A percentile compares a stretch with the other conserved stretches of the same genome.
phyloP scores from a whole-genome alignment of 2,888 invertebrate genomes.

The Heliconius hortense region DNA sequence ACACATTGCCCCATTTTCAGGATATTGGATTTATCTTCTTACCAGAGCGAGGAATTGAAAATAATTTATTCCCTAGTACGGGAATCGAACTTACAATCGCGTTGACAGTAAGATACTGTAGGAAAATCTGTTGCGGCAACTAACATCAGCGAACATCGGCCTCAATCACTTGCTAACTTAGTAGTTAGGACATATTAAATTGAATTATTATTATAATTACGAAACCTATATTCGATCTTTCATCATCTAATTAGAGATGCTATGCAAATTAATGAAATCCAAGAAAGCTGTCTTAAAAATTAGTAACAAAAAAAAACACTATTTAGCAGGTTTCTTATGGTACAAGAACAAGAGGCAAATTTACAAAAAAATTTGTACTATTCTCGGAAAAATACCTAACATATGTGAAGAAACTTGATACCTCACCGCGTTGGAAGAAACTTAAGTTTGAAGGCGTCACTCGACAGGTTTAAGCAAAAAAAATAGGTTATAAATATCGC shows the following conservation, averaged over 20 bases:
- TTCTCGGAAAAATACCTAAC: conserved; percentile 17
- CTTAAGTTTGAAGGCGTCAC: conserved; percentile 24
- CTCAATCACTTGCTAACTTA: too few relatives aligned
- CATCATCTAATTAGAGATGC: conserved; percentile 5
- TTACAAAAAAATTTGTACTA: neutral
- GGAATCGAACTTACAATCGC: too few relatives aligned
- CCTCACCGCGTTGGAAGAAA: conserved; percentile 18
- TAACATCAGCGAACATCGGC: too few relatives aligned
- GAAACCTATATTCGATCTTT: neutral
- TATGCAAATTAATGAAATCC: neutral
- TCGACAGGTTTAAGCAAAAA: conserved; percentile 30
- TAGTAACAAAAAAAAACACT: neutral
- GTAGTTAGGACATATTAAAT: too few relatives aligned
- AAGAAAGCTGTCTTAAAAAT: neutral
- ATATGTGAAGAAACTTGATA: conserved; percentile 21
- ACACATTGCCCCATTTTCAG: too few relatives aligned
- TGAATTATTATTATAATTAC: neutral
- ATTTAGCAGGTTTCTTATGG: neutral
- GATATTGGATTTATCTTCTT: too few relatives aligned
- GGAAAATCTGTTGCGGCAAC: too few relatives aligned
- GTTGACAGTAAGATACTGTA: too few relatives aligned
- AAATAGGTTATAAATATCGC: conserved; percentile 43
- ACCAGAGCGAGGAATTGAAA: too few relatives aligned
- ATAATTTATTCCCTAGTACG: too few relatives aligned
- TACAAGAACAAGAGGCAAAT: neutral